phyloP scores from a whole-genome alignment of 2,888 invertebrate species.

The Euphydryas editha region DNA sequence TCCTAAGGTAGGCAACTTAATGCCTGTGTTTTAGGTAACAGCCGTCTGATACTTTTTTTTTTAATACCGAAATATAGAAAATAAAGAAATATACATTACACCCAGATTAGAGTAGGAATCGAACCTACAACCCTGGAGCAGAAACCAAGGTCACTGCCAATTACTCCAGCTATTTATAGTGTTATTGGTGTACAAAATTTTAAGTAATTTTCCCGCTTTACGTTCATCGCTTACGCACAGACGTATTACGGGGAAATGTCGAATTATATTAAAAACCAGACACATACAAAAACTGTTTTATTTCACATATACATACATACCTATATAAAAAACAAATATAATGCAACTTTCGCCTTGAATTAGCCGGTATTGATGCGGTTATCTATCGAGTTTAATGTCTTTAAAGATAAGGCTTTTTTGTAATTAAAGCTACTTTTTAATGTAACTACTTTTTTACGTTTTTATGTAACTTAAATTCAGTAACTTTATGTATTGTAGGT shows the following conservation, averaged over 20 bases:
- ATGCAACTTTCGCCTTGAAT: conserved; percentile 32
- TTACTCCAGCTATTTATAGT: too few relatives aligned
- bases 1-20: too few relatives aligned
- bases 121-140: too few relatives aligned
- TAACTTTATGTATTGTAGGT: neutral
- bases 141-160: too few relatives aligned
- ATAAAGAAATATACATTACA: too few relatives aligned
- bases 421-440: conserved; percentile 40
- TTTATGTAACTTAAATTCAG: neutral
- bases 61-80: too few relatives aligned
- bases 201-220: neutral
- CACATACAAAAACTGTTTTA: neutral
- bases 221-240: neutral
- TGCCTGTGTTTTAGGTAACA: too few relatives aligned
- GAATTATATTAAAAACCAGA: conserved; percentile 8
- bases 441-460: neutral
- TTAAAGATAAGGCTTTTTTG: conserved; percentile 46
- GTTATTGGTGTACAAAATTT: too few relatives aligned
- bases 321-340: neutral
- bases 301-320: neutral
- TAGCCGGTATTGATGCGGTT: conserved; percentile 25
- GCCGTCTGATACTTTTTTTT: too few relatives aligned
- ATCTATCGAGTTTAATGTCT: conserved; percentile 29
- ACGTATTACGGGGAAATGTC: neutral
- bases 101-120: too few relatives aligned